Base-by-base conservation (phyloP, 2,888 invertebrate genomes). In the Drosophila paracracens region DNA sequence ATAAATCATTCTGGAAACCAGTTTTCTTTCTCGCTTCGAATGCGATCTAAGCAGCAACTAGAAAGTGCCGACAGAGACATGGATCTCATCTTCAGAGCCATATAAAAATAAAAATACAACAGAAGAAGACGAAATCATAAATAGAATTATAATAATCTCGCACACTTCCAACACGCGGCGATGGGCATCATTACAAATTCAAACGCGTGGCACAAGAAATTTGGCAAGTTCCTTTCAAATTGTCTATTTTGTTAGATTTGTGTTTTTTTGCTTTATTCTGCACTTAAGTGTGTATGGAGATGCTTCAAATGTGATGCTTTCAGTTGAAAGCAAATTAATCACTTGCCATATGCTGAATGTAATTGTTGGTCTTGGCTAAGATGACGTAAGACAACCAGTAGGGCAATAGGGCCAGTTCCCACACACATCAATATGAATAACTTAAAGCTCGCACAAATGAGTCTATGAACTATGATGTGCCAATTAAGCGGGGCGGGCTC, bases 201-300 rank as follows among this genome's bases (percentile, higher is more conserved):
- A 89, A 75, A 86, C 90, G 91, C 91, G 88, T 91, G 91, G 91
- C 90, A 77, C 76, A 69, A 74, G 69, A 89, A 87, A 76, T 74
- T 88, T 82, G 66, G 68, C 76, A 75, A 69, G 75, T 81, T 83
- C 79, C 81, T 83, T 83, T 82, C 82, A 50, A 78, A 72, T 64
- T 58, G 50, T 57, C 31, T 43, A 36, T 40, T 40, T 51, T 16
- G 51, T 38, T 29, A 4, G 2, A 33, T 33, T 4, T 21, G 11
- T 43, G 2, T 51, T 51, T 57, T 62, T 70, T 53, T 21, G 33
- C 35, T 46, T 35, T n/a, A 35, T 31, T 56, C 21, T 33, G 51
- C 50, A n/a, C 53, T 68, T 54, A 68, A 75, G 74, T 65, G 71
- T 68, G 46, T 21, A 25, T 73, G 65, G 65, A 38, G 67, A 62